phyloP scores from a whole-genome alignment of 2,888 invertebrate genomes.

The Netelia fuscicornis region DNA sequence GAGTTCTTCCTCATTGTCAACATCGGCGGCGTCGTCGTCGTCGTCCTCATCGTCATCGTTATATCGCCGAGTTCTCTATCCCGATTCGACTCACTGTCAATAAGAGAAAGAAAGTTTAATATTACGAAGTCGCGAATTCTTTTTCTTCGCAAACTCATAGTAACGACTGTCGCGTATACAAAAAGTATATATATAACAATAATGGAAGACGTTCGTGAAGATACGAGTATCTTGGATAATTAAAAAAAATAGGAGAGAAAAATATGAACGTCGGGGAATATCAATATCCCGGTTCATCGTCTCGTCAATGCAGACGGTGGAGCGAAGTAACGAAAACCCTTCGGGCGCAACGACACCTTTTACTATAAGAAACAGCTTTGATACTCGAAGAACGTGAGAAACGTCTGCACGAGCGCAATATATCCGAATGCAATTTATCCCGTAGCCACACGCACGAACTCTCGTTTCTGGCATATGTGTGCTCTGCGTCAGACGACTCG shows the following conservation, averaged over 20 bases:
- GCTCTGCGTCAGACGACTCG: not conserved
- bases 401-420: constrained; percentile 39
- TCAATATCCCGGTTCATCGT: constrained; percentile 49
- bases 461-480: not conserved
- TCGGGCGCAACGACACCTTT: constrained; percentile 49
- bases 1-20: constrained; percentile 26
- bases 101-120: not conserved
- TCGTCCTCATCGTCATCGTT: not conserved
- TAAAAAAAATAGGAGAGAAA: constrained; percentile 35
- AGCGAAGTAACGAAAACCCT: constrained; percentile 23
- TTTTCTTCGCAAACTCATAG: no score
- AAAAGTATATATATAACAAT: no score
- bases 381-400: constrained; percentile 24
- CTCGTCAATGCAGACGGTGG: constrained; percentile 29
- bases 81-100: not conserved
- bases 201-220: no score
- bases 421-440: constrained; percentile 47
- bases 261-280: not conserved
- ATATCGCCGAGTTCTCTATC: not conserved
- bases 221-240: not conserved
- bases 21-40: not conserved
- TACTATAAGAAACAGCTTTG: constrained; percentile 13
- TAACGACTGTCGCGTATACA: no score
- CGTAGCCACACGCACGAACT: not conserved
- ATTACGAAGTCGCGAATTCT: no score